These are phyloP conservation scores for Thamnophis sirtalis DNA, from an alignment of 2,113 vertebrate species.

Conservation along the genomic window DNA sequence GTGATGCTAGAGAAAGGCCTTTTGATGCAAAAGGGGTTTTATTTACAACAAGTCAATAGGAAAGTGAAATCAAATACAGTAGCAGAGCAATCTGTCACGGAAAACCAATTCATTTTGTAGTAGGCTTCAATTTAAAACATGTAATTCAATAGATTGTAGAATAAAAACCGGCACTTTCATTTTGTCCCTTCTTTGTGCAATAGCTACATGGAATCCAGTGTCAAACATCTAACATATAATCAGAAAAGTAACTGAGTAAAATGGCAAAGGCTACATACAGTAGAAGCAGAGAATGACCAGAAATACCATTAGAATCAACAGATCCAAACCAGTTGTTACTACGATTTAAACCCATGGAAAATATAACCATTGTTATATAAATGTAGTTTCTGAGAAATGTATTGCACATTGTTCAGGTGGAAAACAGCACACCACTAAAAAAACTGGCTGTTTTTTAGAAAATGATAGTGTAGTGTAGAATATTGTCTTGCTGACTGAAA, in stretches of 20 bases:
- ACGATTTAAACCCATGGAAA: neutral
- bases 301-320: neutral
- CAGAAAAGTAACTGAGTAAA: conserved; percentile 33
- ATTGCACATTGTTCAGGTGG: neutral
- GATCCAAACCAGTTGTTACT: neutral
- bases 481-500: neutral
- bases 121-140: conserved; percentile 50
- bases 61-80: conserved; percentile 66
- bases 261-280: neutral
- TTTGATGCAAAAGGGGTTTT: conserved; percentile 56
- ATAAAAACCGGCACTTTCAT: conserved; percentile 55
- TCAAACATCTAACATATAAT: conserved; percentile 49
- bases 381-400: neutral
- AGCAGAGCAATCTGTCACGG: conserved; percentile 63
- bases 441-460: neutral
- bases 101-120: conserved; percentile 45
- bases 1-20: conserved; percentile 36
- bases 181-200: conserved; percentile 49
- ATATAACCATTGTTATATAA: neutral
- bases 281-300: neutral
- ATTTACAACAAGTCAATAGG: conserved; percentile 33
- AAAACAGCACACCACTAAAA: neutral
- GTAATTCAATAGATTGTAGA: conserved; percentile 45
- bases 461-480: neutral
- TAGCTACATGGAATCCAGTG: conserved; percentile 37